Conservation (phyloP, 1,140 invertebrate species). For the Andricus grossulariae region DNA sequence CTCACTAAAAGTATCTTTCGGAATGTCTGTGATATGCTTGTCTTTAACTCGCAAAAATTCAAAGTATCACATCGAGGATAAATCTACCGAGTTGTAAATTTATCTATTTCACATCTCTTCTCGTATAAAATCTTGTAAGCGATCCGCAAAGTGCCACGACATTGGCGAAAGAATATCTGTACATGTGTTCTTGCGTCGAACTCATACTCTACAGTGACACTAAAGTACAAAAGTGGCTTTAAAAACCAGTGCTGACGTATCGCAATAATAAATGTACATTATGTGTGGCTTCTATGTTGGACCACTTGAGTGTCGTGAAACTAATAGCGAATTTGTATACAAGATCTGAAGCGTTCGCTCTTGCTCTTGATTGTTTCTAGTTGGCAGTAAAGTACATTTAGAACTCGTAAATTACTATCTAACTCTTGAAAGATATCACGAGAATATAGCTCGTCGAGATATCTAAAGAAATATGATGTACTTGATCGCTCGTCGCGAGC, state of each 20-base stretch:
- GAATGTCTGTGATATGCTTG: slow-evolving; percentile 31
- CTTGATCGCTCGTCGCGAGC: too few species aligned
- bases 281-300: slow-evolving; percentile 40
- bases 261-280: slow-evolving; percentile 40
- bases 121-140: slow-evolving; percentile 34
- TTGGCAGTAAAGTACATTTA: slow-evolving; percentile 13
- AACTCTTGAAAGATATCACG: too few species aligned
- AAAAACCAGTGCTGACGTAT: slow-evolving; percentile 34
- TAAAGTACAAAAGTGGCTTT: slow-evolving; percentile 30
- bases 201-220: slow-evolving; percentile 12
- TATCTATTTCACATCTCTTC: slow-evolving; percentile 23
- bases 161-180: slow-evolving; percentile 50
- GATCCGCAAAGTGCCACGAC: slow-evolving; percentile 52
- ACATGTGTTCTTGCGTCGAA: slow-evolving; percentile 40
- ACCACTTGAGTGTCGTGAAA: slow-evolving; percentile 45
- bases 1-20: not conserved
- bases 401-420: not conserved
- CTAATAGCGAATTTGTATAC: not conserved
- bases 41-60: slow-evolving; percentile 12
- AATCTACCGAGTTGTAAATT: not conserved
- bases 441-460: too few species aligned
- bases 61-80: slow-evolving; percentile 18
- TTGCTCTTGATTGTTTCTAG: not conserved
- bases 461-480: not conserved
- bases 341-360: not conserved